phyloP scores from a whole-genome alignment of 2,113 vertebrate genomes.

The Elephantulus edwardii region DNA sequence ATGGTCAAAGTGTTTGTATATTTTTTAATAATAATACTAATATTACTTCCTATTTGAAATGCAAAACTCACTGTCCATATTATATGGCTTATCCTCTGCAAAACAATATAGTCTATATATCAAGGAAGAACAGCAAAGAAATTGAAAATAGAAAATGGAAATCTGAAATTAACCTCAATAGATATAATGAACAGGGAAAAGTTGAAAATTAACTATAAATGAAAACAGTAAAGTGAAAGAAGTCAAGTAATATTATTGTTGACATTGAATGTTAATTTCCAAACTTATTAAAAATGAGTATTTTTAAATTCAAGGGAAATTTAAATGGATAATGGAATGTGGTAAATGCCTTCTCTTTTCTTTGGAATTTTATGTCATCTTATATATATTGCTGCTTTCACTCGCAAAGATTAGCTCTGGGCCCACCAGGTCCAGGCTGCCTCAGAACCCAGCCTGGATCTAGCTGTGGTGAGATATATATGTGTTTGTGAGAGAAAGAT shows the following conservation, averaged over 20 bases:
- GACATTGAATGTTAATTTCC: conserved; percentile 65
- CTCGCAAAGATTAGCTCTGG: too few relatives aligned
- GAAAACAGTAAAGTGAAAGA: not conserved
- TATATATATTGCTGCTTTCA: too few relatives aligned
- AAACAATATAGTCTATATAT: conserved; percentile 16
- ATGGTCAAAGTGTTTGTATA: not conserved
- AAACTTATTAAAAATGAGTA: conserved; percentile 70
- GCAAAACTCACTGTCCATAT: not conserved
- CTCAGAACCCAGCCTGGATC: too few relatives aligned
- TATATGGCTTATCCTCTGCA: not conserved
- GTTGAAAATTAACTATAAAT: conserved; percentile 18
- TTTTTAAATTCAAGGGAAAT: conserved; percentile 62
- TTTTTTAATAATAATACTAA: not conserved
- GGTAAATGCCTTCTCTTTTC: conserved; percentile 55
- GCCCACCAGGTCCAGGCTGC: too few relatives aligned
- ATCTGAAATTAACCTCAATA: not conserved
- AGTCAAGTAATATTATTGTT: conserved; percentile 52
- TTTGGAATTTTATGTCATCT: conserved; percentile 47
- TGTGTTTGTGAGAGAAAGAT: too few relatives aligned
- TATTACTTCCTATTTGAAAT: not conserved
- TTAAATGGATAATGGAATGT: conserved; percentile 55
- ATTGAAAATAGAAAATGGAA: conserved; percentile 17
- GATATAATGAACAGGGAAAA: not conserved
- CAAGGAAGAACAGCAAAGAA: not conserved
- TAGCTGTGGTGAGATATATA: too few relatives aligned